Base-by-base conservation (phyloP, 2,888 invertebrate species). In the Rhagophthalmus giganteus region DNA sequence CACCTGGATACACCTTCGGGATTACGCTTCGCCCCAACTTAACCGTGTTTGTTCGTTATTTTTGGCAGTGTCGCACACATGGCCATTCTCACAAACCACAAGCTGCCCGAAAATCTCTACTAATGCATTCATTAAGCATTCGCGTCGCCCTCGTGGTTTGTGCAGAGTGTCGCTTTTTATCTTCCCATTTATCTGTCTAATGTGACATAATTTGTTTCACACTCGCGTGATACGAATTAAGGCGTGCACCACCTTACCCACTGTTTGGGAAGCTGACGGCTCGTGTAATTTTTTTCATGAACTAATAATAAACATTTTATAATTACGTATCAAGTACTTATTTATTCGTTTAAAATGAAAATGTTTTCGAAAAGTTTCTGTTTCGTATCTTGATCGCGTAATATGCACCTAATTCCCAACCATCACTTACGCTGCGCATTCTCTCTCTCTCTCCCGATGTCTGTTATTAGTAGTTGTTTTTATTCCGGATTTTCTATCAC, bases 1-100 rank as follows among this genome's bases (percentile, higher is more conserved):
- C 67, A 68, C 66, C 67, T 68, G 67, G 66, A 61, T 53, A 55
- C 63, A 66, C 62, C 61, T 64, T 60, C 57, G 24, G 50, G 57
- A 53, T 56, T 60, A 57, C 20, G 34, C 45, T 35, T 49, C 46
- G 39, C 42, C 47, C 57, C 11, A 44, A 38, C 16, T 16, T 20
- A 47, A 37, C 38, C 48, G 35, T 42, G 38, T 39, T 41, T 24
- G 45, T 26, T 34, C 31, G 35, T 35, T 53, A 53, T 53, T 53
- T 53, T 38, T 16, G 40, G 12, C 20, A 13, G 20, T 52, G 42
- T 33, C 16, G 32, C 30, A 37, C 53, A 53, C 34, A 33, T 53
- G 53, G 35, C 27, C 2, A 42, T 53, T 53, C 53, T 35, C 53
- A 47, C 13, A 37, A 14, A 46, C 33, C 11, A 33, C 26, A 32